Conservation (phyloP, 2,888 invertebrate genomes). For the Zygogramma bicolorata region DNA sequence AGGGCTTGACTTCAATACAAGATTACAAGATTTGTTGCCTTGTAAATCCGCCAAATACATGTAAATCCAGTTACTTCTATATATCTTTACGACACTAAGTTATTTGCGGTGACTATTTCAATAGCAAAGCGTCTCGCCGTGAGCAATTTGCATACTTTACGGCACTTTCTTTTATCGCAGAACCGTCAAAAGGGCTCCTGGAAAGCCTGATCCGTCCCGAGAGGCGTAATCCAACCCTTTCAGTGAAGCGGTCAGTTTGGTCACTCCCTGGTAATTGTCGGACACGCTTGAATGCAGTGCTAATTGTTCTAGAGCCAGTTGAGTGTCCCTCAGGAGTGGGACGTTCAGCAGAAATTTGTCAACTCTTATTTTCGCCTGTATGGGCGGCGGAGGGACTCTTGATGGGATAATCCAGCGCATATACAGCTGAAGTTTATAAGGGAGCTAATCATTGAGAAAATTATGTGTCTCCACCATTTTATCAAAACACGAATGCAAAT, state of each 20-base stretch:
- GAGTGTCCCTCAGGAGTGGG: constrained; percentile 48
- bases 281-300: constrained; percentile 59
- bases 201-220: constrained; percentile 41
- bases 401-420: constrained; percentile 26
- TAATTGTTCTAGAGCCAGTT: constrained; percentile 60
- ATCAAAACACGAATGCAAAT: too few relatives aligned
- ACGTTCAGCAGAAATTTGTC: constrained; percentile 58
- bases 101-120: constrained; percentile 41
- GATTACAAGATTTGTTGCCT: constrained; percentile 31
- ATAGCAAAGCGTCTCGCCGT: constrained; percentile 26
- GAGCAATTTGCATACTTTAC: constrained; percentile 41
- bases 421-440: too few relatives aligned
- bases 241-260: constrained; percentile 54
- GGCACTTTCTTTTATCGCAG: constrained; percentile 18
- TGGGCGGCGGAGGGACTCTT: constrained; percentile 27
- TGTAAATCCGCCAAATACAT: constrained; percentile 34
- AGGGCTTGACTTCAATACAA: not conserved
- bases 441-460: too few relatives aligned
- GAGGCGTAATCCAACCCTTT: constrained; percentile 54
- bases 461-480: too few relatives aligned
- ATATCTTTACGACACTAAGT: constrained; percentile 27
- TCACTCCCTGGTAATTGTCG: constrained; percentile 62
- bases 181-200: constrained; percentile 35
- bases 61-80: constrained; percentile 38
- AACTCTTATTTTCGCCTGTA: constrained; percentile 50